phyloP scores from a whole-genome alignment of 2,888 invertebrate species.

The Malthinus seriepunctatus region DNA sequence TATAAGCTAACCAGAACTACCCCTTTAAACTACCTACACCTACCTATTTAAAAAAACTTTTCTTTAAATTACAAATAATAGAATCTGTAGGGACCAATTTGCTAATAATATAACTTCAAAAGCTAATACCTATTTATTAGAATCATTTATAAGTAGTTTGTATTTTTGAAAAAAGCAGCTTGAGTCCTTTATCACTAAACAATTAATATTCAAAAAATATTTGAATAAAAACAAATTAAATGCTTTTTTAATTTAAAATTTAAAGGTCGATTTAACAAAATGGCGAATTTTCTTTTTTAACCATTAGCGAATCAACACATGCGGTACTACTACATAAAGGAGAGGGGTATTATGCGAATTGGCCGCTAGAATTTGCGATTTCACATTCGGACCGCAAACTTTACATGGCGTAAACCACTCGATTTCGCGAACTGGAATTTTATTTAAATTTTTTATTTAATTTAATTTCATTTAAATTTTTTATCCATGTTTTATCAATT shows the following conservation, averaged over 20 bases:
- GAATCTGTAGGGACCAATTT: too few relatives aligned
- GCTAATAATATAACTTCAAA: constrained; percentile 8
- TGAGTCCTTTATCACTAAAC: constrained; percentile 6
- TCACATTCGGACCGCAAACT: constrained; percentile 14
- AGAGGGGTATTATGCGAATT: constrained; percentile 25
- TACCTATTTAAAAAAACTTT: too few relatives aligned
- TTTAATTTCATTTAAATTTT: neutral
- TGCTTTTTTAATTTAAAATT: neutral
- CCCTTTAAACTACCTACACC: too few relatives aligned
- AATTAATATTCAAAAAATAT: constrained; percentile 1
- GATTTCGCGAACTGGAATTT: neutral
- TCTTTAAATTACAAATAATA: too few relatives aligned
- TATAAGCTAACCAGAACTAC: too few relatives aligned
- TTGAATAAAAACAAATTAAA: neutral
- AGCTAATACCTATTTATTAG: constrained; percentile 1
- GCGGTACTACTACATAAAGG: constrained; percentile 29
- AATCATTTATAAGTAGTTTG: constrained; percentile 2
- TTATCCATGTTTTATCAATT: neutral
- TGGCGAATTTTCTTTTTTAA: constrained; percentile 43
- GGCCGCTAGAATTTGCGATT: constrained; percentile 17
- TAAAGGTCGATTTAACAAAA: constrained; percentile 38
- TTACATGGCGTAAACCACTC: constrained; percentile 14
- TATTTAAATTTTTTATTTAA: neutral
- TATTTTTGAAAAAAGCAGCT: constrained; percentile 2
- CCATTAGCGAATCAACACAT: constrained; percentile 38